These are phyloP conservation scores for Cloeon dipterum DNA, from an alignment of 2,888 invertebrate genomes.

Conservation along the genomic window DNA sequence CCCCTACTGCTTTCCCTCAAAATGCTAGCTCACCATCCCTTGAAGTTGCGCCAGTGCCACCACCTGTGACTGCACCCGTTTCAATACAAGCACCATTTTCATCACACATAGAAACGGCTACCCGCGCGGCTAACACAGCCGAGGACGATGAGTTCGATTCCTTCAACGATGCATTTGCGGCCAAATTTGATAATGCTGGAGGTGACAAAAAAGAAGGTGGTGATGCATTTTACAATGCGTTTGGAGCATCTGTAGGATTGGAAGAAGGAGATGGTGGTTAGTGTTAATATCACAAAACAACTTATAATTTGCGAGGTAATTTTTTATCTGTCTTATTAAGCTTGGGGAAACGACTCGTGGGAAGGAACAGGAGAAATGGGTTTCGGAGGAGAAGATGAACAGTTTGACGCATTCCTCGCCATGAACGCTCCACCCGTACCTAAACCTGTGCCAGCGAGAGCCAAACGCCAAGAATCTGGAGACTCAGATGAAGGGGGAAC, in stretches of 20 bases:
- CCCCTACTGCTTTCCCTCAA: slow-evolving; percentile 8
- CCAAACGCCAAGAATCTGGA: slow-evolving; percentile 31
- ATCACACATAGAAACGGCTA: slow-evolving; percentile 10
- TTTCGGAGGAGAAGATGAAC: slow-evolving; percentile 44
- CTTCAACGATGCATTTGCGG: slow-evolving; percentile 80
- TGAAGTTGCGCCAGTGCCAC: slow-evolving; percentile 10
- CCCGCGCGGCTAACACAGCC: too few species aligned
- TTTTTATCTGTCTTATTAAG: slow-evolving; percentile 11
- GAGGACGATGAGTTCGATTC: too few species aligned
- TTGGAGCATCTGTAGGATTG: slow-evolving; percentile 25
- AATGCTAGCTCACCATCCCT: slow-evolving; percentile 11
- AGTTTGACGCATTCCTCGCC: slow-evolving; percentile 30
- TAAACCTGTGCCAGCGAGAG: slow-evolving; percentile 22
- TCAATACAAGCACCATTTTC: slow-evolving; percentile 15
- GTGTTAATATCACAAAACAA: too few species aligned
- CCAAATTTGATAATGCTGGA: slow-evolving; percentile 57
- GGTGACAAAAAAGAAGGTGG: slow-evolving; percentile 26
- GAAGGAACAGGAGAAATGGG: slow-evolving; percentile 39
- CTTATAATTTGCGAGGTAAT: too few species aligned
- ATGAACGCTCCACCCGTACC: slow-evolving; percentile 48
- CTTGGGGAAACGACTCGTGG: slow-evolving; percentile 18
- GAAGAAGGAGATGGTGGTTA: slow-evolving; percentile 13
- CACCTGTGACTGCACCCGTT: slow-evolving; percentile 13
- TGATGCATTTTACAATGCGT: slow-evolving; percentile 10
- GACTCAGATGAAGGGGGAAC: slow-evolving; percentile 51